Base-by-base conservation (phyloP, 2,113 vertebrate species). In the Nipponia nippon region DNA sequence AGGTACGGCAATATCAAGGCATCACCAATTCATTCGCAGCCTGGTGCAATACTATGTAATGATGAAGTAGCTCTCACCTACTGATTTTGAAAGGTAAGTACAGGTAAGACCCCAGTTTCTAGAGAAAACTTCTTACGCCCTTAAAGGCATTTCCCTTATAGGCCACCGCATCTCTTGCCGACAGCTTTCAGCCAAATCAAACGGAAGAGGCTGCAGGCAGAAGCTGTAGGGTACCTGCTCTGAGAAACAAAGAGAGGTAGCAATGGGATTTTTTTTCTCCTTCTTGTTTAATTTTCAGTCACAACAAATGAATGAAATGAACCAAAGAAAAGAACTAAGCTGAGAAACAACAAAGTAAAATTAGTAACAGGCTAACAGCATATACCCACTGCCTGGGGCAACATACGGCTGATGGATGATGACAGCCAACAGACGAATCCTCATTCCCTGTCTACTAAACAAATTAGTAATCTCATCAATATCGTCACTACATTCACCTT, bases 391-490 rank as follows among this genome's bases (percentile, higher is more conserved):
- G 97, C 97, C 97, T 98, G 90, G 98, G 97, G 98, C 97, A 96
- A 95, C 96, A 97, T 94, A 96, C 94, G 96, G 95, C 95, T 98
- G 98, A 98, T 69, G 95, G 94, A 98, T 98, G 98, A 98, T 98
- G 97, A 98, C 97, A 98, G 96, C 92, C 95, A 98, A 87, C 98
- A 98, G 98, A 98, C 90, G 91, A 97, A 98, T 96, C 87, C 91
- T 96, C 87, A 77, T 96, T 97, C 96, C 84, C 96, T 93, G 96
- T 96, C 97, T 97, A 83, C 97, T 96, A 98, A 97, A 98, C 98
- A 98, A 96, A 98, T 98, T 94, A 98, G 95, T 93, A 93, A 98
- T 97, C 97, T 97, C 97, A 98, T 98, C 98, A 97, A 97, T 98
- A 98, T 87, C 94, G 2, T 83, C 95, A 87, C 96, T 49, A 93